A percentile compares a stretch with the other conserved stretches of the same genome.
These are phyloP conservation scores for Phymorhynchus buccinoides DNA, from an alignment of 1,140 invertebrate genomes.

Conservation along the genomic window DNA sequence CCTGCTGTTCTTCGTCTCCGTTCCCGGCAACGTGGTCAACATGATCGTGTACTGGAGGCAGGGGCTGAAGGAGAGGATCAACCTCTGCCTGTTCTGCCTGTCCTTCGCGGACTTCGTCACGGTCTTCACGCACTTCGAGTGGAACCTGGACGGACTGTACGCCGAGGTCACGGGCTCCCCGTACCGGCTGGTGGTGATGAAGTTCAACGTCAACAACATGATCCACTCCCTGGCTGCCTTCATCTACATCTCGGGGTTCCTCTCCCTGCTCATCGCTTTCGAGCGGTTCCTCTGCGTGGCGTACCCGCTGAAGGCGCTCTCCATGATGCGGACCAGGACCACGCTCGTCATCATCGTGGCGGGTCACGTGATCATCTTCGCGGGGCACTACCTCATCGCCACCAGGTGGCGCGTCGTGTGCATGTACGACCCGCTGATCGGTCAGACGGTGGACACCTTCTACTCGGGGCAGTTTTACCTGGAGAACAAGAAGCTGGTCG, in stretches of 20 bases:
- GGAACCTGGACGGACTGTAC: conserved; percentile 30
- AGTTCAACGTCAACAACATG: conserved; percentile 27
- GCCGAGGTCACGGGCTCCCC: conserved; percentile 9
- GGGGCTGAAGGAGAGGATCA: conserved; percentile 23
- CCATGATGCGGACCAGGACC: conserved; percentile 8
- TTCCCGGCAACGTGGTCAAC: conserved; percentile 35
- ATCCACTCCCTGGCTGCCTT: conserved; percentile 36
- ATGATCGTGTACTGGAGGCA: conserved; percentile 32
- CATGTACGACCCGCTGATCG: conserved; percentile 27
- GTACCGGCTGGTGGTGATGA: conserved; percentile 17
- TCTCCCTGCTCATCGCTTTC: conserved; percentile 38
- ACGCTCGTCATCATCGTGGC: conserved; percentile 10
- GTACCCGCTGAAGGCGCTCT: conserved; percentile 5
- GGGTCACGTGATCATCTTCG: conserved; percentile 12
- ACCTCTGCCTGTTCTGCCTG: conserved; percentile 32
- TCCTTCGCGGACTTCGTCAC: conserved; percentile 18
- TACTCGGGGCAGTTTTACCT: conserved; percentile 27
- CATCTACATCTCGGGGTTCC: conserved; percentile 32
- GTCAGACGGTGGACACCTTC: background rate
- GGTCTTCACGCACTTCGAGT: conserved; percentile 22
- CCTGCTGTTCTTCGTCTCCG: conserved; percentile 28
- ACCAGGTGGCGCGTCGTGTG: conserved; percentile 23
- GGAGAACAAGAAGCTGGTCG: conserved; percentile 9
- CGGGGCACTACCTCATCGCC: conserved; percentile 21
- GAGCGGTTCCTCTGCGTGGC: conserved; percentile 40